phyloP scores from a whole-genome alignment of 2,797 vertebrate species.

The Gouania willdenowi region DNA sequence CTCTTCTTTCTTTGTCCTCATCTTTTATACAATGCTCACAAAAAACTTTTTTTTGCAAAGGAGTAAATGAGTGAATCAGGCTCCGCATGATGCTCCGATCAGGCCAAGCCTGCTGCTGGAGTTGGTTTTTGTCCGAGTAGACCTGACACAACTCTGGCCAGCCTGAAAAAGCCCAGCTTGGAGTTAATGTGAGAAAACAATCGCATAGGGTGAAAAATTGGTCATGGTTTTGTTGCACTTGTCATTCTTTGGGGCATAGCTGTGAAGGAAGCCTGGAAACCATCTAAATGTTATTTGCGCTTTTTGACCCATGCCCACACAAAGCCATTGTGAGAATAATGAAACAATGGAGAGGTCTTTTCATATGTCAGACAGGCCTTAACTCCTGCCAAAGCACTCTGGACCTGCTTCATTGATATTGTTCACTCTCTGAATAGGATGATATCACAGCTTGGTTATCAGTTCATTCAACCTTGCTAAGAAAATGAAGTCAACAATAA shows the following conservation, averaged over 20 bases:
- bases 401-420: constrained; percentile 61
- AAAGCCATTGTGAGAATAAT: constrained; percentile 64
- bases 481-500: constrained; percentile 16
- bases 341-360: constrained; percentile 73
- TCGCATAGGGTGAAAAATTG: constrained; percentile 76
- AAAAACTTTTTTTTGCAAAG: constrained; percentile 58
- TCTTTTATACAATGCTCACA: constrained; percentile 58
- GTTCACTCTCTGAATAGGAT: constrained; percentile 56
- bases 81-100: constrained; percentile 65
- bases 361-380: constrained; percentile 62
- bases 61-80: constrained; percentile 69
- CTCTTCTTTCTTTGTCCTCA: too few relatives aligned
- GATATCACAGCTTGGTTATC: constrained; percentile 58
- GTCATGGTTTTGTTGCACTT: constrained; percentile 81
- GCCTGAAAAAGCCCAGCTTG: constrained; percentile 78
- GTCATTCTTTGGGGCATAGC: constrained; percentile 80
- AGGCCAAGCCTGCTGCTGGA: constrained; percentile 76
- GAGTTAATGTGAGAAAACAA: constrained; percentile 81
- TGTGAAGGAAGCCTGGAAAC: constrained; percentile 78
- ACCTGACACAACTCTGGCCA: constrained; percentile 79
- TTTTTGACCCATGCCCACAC: constrained; percentile 76
- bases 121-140: constrained; percentile 71
- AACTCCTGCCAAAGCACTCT: constrained; percentile 60
- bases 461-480: constrained; percentile 32
- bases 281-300: constrained; percentile 80